phyloP scores from a whole-genome alignment of 2,797 vertebrate genomes.

The Hippoglossus hippoglossus region DNA sequence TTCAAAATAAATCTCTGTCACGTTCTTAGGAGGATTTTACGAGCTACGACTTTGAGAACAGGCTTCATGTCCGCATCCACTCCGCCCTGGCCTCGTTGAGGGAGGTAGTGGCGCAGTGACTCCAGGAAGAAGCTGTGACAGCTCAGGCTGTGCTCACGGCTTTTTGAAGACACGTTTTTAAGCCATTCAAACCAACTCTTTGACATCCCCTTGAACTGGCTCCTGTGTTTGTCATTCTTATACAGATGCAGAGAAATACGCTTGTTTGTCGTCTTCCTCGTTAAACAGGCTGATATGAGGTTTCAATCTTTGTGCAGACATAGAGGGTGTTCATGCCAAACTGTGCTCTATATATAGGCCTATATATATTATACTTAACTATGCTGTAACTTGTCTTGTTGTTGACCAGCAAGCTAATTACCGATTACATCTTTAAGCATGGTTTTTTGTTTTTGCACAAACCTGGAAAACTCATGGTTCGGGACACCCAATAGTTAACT shows the following conservation, averaged over 20 bases:
- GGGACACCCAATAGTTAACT: no score
- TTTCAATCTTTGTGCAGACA: conserved; percentile 39
- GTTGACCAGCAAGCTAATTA: no score
- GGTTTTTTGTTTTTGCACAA: no score
- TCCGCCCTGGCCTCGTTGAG: conserved; percentile 93
- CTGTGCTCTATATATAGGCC: no score
- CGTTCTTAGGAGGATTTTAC: conserved; percentile 91
- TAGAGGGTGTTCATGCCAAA: background rate
- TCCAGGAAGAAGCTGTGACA: conserved; percentile 18
- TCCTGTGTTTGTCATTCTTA: conserved; percentile 42
- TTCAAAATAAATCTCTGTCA: background rate
- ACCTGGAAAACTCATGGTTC: no score
- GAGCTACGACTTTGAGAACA: conserved; percentile 98
- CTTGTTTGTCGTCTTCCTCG: conserved; percentile 33
- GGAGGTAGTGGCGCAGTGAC: conserved; percentile 95
- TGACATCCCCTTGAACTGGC: conserved; percentile 41
- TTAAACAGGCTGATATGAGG: conserved; percentile 25
- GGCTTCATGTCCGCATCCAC: conserved; percentile 93
- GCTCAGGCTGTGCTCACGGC: conserved; percentile 32
- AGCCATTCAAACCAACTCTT: conserved; percentile 44
- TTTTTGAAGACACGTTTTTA: conserved; percentile 38
- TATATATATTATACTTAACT: no score
- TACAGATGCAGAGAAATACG: conserved; percentile 29
- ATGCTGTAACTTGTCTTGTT: no score
- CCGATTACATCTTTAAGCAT: no score